Evolutionary conservation across 2,888 invertebrate genomes (phyloP).

Genomic region (Calameuta pallipes): DNA sequence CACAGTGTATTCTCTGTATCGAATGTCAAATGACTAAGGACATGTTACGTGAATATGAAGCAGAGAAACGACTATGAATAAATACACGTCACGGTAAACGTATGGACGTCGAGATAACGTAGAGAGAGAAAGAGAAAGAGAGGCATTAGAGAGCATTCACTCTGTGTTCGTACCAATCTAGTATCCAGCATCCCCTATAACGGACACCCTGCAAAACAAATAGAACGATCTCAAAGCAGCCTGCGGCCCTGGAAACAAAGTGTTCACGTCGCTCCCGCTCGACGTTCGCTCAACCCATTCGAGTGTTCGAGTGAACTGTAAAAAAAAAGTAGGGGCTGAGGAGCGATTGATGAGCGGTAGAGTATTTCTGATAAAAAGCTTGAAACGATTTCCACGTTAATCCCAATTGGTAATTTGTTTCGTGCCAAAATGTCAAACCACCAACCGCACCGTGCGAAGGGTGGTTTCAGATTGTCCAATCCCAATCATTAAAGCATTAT

Average conservation of each 20-base stretch:
- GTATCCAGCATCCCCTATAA: not conserved
- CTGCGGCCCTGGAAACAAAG: conserved; percentile 46
- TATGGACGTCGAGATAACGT: conserved; percentile 43
- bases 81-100: not conserved
- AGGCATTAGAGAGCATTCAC: conserved; percentile 33
- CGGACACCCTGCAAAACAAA: conserved; percentile 49
- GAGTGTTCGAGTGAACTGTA: not conserved
- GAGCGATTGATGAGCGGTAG: conserved; percentile 1
- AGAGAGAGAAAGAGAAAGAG: not conserved
- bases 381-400: conserved; percentile 2
- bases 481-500: not conserved
- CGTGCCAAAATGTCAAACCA: not conserved
- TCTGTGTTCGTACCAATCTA: conserved; percentile 9
- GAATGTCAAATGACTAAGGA: not conserved
- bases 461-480: not conserved
- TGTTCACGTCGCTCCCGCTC: conserved; percentile 39
- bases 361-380: conserved; percentile 3
- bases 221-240: conserved; percentile 34
- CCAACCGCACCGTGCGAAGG: not conserved
- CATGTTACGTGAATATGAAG: not conserved
- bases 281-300: not conserved
- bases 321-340: not conserved
- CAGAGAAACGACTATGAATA: not conserved
- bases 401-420: conserved; percentile 2
- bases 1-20: not conserved